A percentile compares a stretch with the other conserved stretches of the same genome.
Evolutionary conservation across 2,888 invertebrate genomes (phyloP).

Genomic region (Protonemura montana): DNA sequence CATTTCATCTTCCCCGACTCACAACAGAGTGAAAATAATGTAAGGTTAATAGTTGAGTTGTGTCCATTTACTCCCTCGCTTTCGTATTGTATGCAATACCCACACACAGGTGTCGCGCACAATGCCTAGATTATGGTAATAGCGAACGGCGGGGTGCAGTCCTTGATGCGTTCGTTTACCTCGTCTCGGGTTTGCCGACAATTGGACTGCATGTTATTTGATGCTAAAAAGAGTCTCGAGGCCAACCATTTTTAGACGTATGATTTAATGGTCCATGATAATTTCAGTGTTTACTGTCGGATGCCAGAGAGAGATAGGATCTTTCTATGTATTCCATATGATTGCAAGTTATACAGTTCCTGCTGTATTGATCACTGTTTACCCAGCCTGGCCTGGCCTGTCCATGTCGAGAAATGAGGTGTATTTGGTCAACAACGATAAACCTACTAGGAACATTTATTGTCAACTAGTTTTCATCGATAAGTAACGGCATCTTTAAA

Average conservation of each 20-base stretch:
- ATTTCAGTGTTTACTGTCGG: background rate
- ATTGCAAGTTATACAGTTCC: background rate
- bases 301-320: background rate
- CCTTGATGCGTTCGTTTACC: background rate
- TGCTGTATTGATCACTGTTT: background rate
- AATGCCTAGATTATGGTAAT: background rate
- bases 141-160: background rate
- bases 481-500: background rate
- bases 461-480: background rate
- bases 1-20: too few species aligned
- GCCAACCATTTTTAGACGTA: background rate
- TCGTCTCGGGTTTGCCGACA: background rate
- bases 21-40: too few species aligned
- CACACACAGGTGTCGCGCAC: background rate
- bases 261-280: background rate
- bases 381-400: background rate
- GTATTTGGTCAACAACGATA: background rate
- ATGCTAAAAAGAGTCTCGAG: background rate
- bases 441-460: background rate
- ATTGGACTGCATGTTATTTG: background rate
- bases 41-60: too few species aligned
- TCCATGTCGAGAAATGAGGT: too few species aligned
- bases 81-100: background rate
- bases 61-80: background rate
- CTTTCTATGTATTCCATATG: background rate